Evolutionary conservation across 2,797 vertebrate species (phyloP).

Genomic region (Perodicticus potto): DNA sequence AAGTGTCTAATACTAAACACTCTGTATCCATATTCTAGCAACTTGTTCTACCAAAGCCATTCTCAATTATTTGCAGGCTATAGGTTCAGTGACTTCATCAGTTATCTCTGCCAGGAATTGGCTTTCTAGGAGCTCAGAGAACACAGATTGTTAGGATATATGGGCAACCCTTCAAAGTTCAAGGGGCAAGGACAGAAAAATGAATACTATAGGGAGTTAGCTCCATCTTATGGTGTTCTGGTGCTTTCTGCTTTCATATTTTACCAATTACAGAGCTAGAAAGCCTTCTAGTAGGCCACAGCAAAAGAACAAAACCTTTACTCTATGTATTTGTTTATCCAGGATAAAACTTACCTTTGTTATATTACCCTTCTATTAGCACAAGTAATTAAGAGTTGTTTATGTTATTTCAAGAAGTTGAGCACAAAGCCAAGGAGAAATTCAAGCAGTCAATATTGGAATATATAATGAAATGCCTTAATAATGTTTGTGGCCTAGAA

Average conservation of each 20-base stretch:
- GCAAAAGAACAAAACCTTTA: constrained; percentile 43
- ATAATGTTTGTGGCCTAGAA: constrained; percentile 77
- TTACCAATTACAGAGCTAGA: neutral
- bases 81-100: neutral
- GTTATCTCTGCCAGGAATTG: neutral
- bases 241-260: neutral
- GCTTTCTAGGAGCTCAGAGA: constrained; percentile 4
- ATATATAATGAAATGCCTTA: constrained; percentile 77
- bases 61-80: constrained; percentile 35
- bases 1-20: constrained; percentile 33
- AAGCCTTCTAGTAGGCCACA: constrained; percentile 7
- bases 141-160: neutral
- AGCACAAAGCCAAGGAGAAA: constrained; percentile 71
- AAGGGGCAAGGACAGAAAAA: neutral
- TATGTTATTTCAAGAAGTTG: constrained; percentile 59
- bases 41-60: constrained; percentile 59
- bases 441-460: constrained; percentile 63
- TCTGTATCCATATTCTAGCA: constrained; percentile 30
- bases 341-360: constrained; percentile 70
- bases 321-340: neutral
- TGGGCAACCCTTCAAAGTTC: neutral
- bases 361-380: constrained; percentile 23
- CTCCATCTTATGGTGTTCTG: neutral
- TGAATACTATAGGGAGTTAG: neutral
- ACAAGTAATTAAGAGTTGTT: constrained; percentile 53